Percentiles rank a stretch among this genome's conserved stretches.
phyloP scores from a whole-genome alignment of 2,113 vertebrate genomes.

The Cranoglanis bouderius region DNA sequence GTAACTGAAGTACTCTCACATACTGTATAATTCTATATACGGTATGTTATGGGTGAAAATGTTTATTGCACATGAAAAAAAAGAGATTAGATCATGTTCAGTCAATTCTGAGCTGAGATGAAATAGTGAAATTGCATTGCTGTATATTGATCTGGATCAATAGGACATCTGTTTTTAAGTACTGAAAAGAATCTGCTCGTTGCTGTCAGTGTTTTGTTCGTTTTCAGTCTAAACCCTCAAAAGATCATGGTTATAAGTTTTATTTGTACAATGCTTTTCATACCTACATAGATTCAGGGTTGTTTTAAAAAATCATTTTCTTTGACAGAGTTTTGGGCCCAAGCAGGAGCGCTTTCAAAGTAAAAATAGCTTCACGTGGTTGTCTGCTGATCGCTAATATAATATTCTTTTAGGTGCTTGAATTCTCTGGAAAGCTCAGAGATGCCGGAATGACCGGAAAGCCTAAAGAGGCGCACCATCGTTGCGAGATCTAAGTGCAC shows the following conservation, averaged over 20 bases:
- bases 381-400: slow-evolving; percentile 34
- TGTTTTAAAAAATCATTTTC: not conserved
- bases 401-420: slow-evolving; percentile 10
- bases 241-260: not conserved
- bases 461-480: slow-evolving; percentile 14
- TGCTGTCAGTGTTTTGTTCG: not conserved
- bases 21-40: not conserved
- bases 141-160: slow-evolving; percentile 21
- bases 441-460: slow-evolving; percentile 26
- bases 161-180: not conserved
- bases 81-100: not conserved
- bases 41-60: not conserved
- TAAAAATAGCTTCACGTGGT: slow-evolving; percentile 40
- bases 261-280: not conserved
- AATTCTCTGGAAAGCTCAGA: slow-evolving; percentile 21
- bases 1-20: not conserved
- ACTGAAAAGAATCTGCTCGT: not conserved
- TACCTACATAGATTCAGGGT: not conserved
- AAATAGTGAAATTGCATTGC: not conserved
- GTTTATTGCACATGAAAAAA: not conserved
- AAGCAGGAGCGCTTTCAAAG: not conserved
- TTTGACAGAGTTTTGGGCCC: not conserved
- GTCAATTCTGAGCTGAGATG: not conserved
- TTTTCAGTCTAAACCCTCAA: slow-evolving; percentile 40
- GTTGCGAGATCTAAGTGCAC: slow-evolving; percentile 12